Conservation (phyloP, 2,797 vertebrate genomes). For the Manis pentadactyla region DNA sequence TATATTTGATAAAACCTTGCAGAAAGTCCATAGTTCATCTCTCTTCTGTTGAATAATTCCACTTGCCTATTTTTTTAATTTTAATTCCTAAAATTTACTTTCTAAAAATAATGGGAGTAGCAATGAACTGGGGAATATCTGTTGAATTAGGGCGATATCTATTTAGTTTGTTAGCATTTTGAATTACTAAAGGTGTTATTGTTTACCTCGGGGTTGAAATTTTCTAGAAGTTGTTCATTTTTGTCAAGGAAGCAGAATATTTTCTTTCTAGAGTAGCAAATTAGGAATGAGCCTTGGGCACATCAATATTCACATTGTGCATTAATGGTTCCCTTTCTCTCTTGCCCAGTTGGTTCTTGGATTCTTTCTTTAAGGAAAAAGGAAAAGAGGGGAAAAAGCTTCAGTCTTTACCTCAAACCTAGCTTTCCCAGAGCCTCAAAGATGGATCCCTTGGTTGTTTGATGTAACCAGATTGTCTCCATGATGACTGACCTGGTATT, state of each 20-base stretch:
- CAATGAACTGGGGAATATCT: neutral
- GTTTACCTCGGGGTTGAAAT: neutral
- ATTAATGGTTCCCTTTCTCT: neutral
- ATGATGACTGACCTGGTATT: neutral
- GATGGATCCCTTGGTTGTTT: neutral
- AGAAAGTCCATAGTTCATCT: conserved; percentile 49
- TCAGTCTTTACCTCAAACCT: neutral
- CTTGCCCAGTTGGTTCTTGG: neutral
- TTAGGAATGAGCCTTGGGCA: neutral
- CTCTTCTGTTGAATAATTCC: conserved; percentile 1
- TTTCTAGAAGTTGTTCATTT: conserved; percentile 27
- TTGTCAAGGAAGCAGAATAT: neutral
- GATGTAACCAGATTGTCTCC: neutral
- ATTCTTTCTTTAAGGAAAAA: conserved; percentile 52
- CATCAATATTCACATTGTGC: neutral
- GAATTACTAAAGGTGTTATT: neutral
- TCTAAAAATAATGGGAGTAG: neutral
- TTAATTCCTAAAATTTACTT: neutral
- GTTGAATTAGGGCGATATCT: neutral
- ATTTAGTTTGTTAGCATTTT: neutral
- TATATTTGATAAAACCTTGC: conserved; percentile 38
- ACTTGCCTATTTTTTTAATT: neutral
- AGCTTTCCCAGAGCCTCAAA: neutral
- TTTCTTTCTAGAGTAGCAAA: conserved; percentile 9
- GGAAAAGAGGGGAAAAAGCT: neutral